Evolutionary conservation across 2,113 vertebrate genomes (phyloP).

Genomic region (Abramis brama): DNA sequence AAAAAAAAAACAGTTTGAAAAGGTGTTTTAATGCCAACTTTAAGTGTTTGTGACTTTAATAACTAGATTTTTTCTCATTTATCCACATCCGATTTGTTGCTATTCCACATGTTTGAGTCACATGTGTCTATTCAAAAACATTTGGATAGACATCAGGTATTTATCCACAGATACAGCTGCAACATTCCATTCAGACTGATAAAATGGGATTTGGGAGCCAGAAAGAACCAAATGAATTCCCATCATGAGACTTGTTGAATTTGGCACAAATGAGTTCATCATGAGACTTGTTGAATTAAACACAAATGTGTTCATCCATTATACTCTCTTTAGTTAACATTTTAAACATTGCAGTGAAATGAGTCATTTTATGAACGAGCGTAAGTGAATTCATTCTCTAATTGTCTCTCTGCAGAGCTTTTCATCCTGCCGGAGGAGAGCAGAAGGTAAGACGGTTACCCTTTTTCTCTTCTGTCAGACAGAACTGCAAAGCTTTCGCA

Average conservation of each 20-base stretch:
- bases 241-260: neutral
- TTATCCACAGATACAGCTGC: slow-evolving; percentile 11
- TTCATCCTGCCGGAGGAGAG: slow-evolving; percentile 64
- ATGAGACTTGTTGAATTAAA: neutral
- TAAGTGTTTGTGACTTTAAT: neutral
- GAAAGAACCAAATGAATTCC: neutral
- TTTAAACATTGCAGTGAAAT: neutral
- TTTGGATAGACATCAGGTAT: neutral
- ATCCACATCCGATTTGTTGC: neutral
- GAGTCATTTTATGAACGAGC: neutral
- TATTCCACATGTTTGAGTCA: neutral
- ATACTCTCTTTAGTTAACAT: neutral
- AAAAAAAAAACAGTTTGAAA: neutral
- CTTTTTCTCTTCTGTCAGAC: neutral
- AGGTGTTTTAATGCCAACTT: neutral
- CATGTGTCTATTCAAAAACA: neutral
- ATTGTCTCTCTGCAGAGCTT: slow-evolving; percentile 64
- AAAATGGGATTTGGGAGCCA: slow-evolving; percentile 5
- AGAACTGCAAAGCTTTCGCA: slow-evolving; percentile 58
- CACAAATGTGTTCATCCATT: neutral
- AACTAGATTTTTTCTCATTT: neutral
- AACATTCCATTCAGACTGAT: slow-evolving; percentile 4
- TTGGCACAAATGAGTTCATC: neutral
- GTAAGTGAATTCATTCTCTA: neutral
- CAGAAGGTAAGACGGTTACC: slow-evolving; percentile 71